Conservation (phyloP, 2,888 invertebrate genomes). For the Lithophane ornitopus region DNA sequence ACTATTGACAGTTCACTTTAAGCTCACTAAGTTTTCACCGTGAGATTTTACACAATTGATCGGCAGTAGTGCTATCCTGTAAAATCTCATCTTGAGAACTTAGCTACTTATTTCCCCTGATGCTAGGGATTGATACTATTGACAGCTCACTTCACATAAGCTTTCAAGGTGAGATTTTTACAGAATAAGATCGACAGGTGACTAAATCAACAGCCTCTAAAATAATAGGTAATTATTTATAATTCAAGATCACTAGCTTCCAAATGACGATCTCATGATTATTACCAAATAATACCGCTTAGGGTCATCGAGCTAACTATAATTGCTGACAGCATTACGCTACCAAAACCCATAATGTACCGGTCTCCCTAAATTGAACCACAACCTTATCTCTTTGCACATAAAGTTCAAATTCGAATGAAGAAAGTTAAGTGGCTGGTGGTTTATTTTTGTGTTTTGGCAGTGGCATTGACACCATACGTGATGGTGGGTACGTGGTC, state of each 20-base stretch:
- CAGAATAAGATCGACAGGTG: no score
- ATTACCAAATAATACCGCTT: constrained; percentile 67
- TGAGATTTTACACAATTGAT: no score
- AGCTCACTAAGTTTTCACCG: no score
- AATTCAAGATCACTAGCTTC: constrained; percentile 41
- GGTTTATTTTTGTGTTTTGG: constrained; percentile 47
- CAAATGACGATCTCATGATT: constrained; percentile 58
- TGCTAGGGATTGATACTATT: no score
- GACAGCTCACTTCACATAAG: no score
- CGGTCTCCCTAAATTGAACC: neutral
- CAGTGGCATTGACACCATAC: constrained; percentile 79
- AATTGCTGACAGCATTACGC: constrained; percentile 72
- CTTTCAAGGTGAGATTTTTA: no score
- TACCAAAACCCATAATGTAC: constrained; percentile 61
- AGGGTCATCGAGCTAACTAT: constrained; percentile 75
- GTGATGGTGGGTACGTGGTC: constrained; percentile 71
- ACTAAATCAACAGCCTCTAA: no score
- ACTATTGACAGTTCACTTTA: no score
- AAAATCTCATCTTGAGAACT: no score
- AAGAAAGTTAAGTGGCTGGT: neutral
- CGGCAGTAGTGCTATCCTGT: no score
- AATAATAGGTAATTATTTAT: constrained; percentile 1
- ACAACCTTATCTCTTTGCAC: neutral
- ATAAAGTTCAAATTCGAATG: constrained; percentile 58
- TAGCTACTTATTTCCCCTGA: no score